A percentile compares a stretch with the other conserved stretches of the same genome.
Conservation (phyloP, 1,140 invertebrate genomes). For the Drosophila bifasciata region DNA sequence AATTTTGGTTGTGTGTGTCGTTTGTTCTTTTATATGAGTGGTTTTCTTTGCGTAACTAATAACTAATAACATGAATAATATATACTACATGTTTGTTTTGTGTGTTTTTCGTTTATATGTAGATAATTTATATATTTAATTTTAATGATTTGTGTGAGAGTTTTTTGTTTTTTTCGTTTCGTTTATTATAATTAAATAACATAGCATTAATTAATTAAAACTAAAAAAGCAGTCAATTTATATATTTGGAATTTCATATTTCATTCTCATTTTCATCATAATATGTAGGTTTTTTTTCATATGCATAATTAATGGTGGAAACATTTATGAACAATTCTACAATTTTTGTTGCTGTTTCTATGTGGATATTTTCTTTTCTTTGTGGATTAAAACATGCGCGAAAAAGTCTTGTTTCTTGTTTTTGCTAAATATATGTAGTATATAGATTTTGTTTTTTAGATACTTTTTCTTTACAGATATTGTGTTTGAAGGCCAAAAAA, state of each 20-base stretch:
- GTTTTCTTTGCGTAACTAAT: slow-evolving; percentile 40
- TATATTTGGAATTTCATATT: slow-evolving; percentile 76
- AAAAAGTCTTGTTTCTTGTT: slow-evolving; percentile 53
- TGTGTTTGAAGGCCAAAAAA: slow-evolving; percentile 31
- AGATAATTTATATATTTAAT: slow-evolving; percentile 50
- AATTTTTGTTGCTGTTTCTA: slow-evolving; percentile 22
- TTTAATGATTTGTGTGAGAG: slow-evolving; percentile 43
- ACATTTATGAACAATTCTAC: slow-evolving; percentile 48
- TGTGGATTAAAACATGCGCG: slow-evolving; percentile 39
- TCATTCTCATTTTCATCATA: slow-evolving; percentile 35
- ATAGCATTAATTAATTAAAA: slow-evolving; percentile 77
- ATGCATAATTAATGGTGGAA: slow-evolving; percentile 24
- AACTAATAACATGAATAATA: slow-evolving; percentile 45
- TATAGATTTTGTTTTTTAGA: slow-evolving; percentile 4
- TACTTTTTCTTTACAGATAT: slow-evolving; percentile 47
- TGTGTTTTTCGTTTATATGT: slow-evolving; percentile 11
- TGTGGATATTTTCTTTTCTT: slow-evolving; percentile 6
- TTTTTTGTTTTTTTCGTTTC: slow-evolving; percentile 5
- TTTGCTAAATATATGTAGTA: slow-evolving; percentile 16
- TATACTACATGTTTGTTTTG: slow-evolving; percentile 2
- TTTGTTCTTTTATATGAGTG: slow-evolving; percentile 12
- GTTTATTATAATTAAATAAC: slow-evolving; percentile 78
- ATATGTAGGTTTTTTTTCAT: slow-evolving; percentile 13
- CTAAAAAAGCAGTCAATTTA: slow-evolving; percentile 77
- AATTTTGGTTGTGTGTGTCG: slow-evolving; percentile 43